These are phyloP conservation scores for Micromys minutus DNA, from an alignment of 2,113 vertebrate species.

Conservation along the genomic window DNA sequence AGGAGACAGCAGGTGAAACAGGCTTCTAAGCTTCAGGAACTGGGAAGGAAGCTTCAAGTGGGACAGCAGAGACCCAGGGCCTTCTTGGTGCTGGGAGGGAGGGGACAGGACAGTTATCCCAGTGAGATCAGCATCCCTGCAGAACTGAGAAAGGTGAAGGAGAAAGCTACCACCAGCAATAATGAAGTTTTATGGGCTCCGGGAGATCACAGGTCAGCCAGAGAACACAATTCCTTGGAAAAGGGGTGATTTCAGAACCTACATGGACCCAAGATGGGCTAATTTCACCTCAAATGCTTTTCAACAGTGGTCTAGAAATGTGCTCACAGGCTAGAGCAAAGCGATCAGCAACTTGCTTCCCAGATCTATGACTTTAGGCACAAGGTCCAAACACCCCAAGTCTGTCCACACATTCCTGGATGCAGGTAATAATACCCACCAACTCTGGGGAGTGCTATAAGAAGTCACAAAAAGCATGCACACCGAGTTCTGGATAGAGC, in stretches of 20 bases:
- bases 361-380: not conserved
- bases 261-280: not conserved
- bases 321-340: not conserved
- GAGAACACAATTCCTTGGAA: not conserved
- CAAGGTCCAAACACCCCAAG: not conserved
- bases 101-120: not conserved
- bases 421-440: not conserved
- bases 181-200: not conserved
- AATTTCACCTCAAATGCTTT: not conserved
- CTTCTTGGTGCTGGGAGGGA: not conserved
- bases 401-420: not conserved
- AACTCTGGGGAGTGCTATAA: not conserved
- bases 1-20: not conserved
- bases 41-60: not conserved
- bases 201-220: not conserved
- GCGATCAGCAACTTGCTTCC: not conserved
- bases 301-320: not conserved
- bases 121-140: not conserved
- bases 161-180: not conserved
- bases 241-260: not conserved
- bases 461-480: not conserved
- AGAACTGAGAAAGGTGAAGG: not conserved
- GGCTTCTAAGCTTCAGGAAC: not conserved
- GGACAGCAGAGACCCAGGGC: not conserved
- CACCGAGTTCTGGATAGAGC: not conserved